Base-by-base conservation (phyloP, 1,140 invertebrate species). In the Mya arenaria region DNA sequence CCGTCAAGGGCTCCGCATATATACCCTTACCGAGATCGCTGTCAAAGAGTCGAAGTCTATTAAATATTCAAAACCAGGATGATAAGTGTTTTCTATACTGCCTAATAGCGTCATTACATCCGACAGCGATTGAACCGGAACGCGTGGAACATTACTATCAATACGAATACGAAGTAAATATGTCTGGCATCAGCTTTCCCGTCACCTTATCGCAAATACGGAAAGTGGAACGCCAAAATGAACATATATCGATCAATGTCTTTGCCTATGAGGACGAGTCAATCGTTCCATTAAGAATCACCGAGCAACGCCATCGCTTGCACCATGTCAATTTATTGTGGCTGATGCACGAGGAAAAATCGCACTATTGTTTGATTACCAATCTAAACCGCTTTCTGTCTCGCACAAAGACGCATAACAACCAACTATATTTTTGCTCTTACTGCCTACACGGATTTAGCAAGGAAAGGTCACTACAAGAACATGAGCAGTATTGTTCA, bases 141-240 rank as follows among this genome's bases (percentile, higher is more conserved):
- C 17, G 23, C 4, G 63, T 41, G 8, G 66, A 69, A 6, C 66
- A 69, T 48, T 69, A 69, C 25, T 25, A 23, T 69, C 37, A 52
- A n/a, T 48, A 69, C 32, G 69, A 69, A 30, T 2, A 52, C 32
- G 37, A 48, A n/a, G 41, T 69, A 13, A 28, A 69, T 28, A 65
- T 65, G 65, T 25, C 37, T 34, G 69, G 36, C 13, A 58, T 72
- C 19, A 36, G 8, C 4, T 72, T 56, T 34, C 48, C 48, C 3
- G 69, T 72, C 13, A 72, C 48, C 10, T 56, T 72, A 56, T 36
- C 44, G 15, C 66, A 71, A 32, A 48, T 71, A 5, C 39, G 44
- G 4, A 71, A 71, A 30, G 39, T 71, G 66, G 69, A 72, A 72
- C n/a, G n/a, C n/a, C n/a, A n/a, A n/a, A 72, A 72, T 15, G 6